Conservation (phyloP, 2,888 invertebrate species). For the Hermaeophaga mercurialis region DNA sequence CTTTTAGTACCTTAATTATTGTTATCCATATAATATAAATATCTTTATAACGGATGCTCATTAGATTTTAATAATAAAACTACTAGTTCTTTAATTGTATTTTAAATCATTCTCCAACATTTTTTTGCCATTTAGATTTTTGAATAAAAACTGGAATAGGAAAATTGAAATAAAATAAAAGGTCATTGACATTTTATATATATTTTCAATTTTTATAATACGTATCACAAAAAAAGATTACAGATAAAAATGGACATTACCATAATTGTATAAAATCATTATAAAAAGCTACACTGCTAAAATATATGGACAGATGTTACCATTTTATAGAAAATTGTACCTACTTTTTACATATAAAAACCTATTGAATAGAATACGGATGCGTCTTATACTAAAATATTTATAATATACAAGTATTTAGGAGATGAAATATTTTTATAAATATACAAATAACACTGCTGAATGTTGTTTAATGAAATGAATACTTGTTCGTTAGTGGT, state of each 20-base stretch:
- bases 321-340: constrained; percentile 39
- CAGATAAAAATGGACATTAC: constrained; percentile 54
- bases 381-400: constrained; percentile 13
- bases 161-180: constrained; percentile 7
- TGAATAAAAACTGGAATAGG: too few relatives aligned
- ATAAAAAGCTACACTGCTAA: constrained; percentile 55
- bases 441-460: constrained; percentile 7
- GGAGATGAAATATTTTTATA: constrained; percentile 5
- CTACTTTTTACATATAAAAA: constrained; percentile 36
- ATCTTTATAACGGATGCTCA: too few relatives aligned
- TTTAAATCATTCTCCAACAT: too few relatives aligned
- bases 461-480: background rate
- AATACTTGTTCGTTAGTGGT: too few relatives aligned
- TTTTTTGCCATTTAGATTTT: too few relatives aligned
- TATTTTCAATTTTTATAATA: constrained; percentile 51
- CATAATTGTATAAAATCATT: constrained; percentile 52
- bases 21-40: too few relatives aligned
- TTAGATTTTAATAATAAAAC: too few relatives aligned
- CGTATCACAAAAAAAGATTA: constrained; percentile 57
- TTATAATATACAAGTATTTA: constrained; percentile 15
- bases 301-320: constrained; percentile 51
- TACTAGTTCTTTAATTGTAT: too few relatives aligned
- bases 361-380: constrained; percentile 26
- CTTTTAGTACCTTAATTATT: too few relatives aligned
- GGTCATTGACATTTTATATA: constrained; percentile 10